Conservation (phyloP, 64 coral and sea anemone species). For the Pachyseris speciosa region DNA sequence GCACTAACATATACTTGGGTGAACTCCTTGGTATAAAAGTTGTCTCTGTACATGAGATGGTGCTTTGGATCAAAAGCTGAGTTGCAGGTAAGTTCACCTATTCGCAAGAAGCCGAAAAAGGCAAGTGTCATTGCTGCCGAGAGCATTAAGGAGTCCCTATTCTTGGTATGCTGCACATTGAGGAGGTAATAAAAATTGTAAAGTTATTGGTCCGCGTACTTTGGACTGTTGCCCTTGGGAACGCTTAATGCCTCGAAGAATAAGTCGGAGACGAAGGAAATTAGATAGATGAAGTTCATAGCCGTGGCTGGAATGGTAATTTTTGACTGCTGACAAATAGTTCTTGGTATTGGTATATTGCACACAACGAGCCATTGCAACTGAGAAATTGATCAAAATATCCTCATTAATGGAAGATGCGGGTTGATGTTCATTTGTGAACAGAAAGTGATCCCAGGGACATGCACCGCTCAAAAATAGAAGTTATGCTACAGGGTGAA, state of each 20-base stretch:
- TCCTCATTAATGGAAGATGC: background rate
- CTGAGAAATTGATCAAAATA: background rate
- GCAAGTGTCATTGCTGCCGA: slow-evolving; percentile 57
- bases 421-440: background rate
- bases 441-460: background rate
- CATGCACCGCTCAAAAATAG: background rate
- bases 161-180: slow-evolving; percentile 2
- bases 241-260: too few relatives aligned
- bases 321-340: background rate
- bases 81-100: too few relatives aligned
- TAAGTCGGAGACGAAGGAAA: too few relatives aligned
- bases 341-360: background rate
- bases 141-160: slow-evolving; percentile 1
- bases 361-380: background rate
- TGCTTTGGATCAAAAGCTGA: too few relatives aligned
- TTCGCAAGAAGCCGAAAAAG: too few relatives aligned
- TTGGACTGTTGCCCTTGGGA: too few relatives aligned
- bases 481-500: background rate
- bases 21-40: slow-evolving; percentile 29
- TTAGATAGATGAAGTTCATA: too few relatives aligned
- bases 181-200: background rate
- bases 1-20: slow-evolving; percentile 49
- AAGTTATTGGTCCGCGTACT: background rate
- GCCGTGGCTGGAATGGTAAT: too few relatives aligned
- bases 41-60: background rate